A percentile compares a stretch with the other conserved stretches of the same genome.
Conservation (phyloP, 92 coral and sea anemone genomes). For the Epizoanthus rinbou region DNA sequence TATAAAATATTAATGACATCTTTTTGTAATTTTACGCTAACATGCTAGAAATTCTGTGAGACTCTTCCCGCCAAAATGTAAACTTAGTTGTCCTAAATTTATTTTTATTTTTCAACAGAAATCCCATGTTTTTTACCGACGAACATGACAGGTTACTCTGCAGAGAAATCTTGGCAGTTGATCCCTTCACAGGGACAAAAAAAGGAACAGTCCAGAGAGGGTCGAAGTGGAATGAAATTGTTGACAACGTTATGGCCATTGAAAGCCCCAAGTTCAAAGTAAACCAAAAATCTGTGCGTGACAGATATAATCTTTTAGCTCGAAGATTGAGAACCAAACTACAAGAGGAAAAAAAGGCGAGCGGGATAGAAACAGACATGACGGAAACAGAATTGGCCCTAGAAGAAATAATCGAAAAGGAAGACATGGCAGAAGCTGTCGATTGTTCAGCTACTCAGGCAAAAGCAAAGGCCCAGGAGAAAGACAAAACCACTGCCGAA, state of each 20-base stretch:
- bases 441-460: no score
- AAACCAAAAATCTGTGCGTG: conserved; percentile 48
- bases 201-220: conserved; percentile 53
- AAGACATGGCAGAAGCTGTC: no score
- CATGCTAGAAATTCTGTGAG: no score
- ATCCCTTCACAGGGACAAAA: no score
- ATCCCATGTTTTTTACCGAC: no score
- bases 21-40: no score
- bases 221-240: conserved; percentile 57
- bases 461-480: no score
- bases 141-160: no score
- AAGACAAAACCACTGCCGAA: neutral
- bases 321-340: conserved; percentile 48
- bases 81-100: neutral
- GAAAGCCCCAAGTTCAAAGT: conserved; percentile 48
- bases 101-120: no score
- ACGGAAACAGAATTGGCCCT: neutral
- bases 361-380: conserved; percentile 50
- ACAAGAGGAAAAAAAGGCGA: conserved; percentile 21
- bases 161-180: no score
- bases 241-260: conserved; percentile 39
- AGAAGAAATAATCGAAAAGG: no score
- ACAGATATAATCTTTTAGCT: conserved; percentile 50
- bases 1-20: no score
- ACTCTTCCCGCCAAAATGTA: neutral